These are phyloP conservation scores for Microcaecilia unicolor DNA, from an alignment of 2,797 vertebrate species.

Conservation along the genomic window DNA sequence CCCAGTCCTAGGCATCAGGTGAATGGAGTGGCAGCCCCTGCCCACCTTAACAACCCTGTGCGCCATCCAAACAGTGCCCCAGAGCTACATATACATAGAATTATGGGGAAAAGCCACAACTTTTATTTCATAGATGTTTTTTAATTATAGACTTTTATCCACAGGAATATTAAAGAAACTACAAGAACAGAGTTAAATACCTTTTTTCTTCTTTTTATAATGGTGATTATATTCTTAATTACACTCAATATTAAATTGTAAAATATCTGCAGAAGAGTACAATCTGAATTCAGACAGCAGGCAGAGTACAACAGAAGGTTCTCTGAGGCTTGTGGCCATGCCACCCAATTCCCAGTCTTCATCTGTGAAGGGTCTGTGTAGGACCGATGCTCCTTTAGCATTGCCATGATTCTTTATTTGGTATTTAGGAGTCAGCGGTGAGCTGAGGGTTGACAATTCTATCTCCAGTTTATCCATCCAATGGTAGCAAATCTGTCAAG, in stretches of 20 bases:
- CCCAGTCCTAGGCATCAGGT: too few relatives aligned
- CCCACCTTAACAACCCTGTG: too few relatives aligned
- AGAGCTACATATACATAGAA: slow-evolving; percentile 29
- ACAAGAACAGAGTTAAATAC: slow-evolving; percentile 95
- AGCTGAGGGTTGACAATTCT: slow-evolving; percentile 7
- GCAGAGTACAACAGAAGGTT: slow-evolving; percentile 52
- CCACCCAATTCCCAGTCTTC: slow-evolving; percentile 30
- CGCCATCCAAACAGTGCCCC: too few relatives aligned
- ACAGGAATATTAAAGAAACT: slow-evolving; percentile 98
- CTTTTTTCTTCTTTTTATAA: slow-evolving; percentile 80
- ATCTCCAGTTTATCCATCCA: slow-evolving; percentile 11
- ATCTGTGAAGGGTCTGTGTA: slow-evolving; percentile 40
- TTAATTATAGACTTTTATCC: slow-evolving; percentile 86
- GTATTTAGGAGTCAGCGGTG: slow-evolving; percentile 2
- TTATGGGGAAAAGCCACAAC: slow-evolving; percentile 41
- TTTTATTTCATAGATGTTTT: slow-evolving; percentile 46
- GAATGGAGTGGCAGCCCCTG: too few relatives aligned
- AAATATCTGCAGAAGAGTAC: slow-evolving; percentile 69
- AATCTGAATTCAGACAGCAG: slow-evolving; percentile 69
- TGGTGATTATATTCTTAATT: slow-evolving; percentile 81
- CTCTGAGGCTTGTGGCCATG: not conserved
- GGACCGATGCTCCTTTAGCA: slow-evolving; percentile 23
- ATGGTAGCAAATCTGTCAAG: slow-evolving; percentile 30
- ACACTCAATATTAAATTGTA: slow-evolving; percentile 74
- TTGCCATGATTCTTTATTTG: slow-evolving; percentile 1